phyloP scores from a whole-genome alignment of 2,797 vertebrate species.

The Enteromius argenteus region DNA sequence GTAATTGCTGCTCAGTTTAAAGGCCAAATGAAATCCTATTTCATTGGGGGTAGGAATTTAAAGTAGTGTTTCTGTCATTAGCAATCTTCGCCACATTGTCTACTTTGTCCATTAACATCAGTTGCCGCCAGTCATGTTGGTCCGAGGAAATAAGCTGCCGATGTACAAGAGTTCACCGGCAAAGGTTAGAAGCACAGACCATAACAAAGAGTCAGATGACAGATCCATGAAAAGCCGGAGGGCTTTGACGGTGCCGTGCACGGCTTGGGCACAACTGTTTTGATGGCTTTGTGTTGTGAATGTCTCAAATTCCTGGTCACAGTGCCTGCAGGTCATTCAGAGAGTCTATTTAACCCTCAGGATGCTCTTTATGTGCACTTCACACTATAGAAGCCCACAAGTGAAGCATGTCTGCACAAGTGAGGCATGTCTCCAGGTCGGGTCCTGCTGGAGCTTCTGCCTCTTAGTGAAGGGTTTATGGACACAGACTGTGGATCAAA shows the following conservation, averaged over 20 bases:
- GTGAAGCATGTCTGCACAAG: slow-evolving; percentile 57
- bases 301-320: slow-evolving; percentile 58
- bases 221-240: slow-evolving; percentile 25
- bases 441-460: slow-evolving; percentile 39
- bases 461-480: slow-evolving; percentile 44
- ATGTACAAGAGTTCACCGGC: slow-evolving; percentile 10
- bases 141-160: background rate
- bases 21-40: background rate
- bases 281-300: slow-evolving; percentile 52
- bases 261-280: slow-evolving; percentile 42
- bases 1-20: background rate
- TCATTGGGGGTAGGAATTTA: background rate
- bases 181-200: slow-evolving; percentile 42
- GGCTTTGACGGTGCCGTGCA: slow-evolving; percentile 13
- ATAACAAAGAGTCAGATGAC: slow-evolving; percentile 29
- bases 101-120: slow-evolving; percentile 28
- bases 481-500: slow-evolving; percentile 51
- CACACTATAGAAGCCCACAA: slow-evolving; percentile 53
- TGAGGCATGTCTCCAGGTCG: slow-evolving; percentile 50
- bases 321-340: slow-evolving; percentile 53
- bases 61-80: background rate
- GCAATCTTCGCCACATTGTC: background rate
- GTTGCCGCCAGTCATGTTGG: slow-evolving; percentile 5
- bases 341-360: slow-evolving; percentile 46
- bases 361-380: slow-evolving; percentile 39